Evolutionary conservation across 2,113 vertebrate species (phyloP), one percentile per base, ranked within the genome.

Genomic region (Hippocampus zosterae): DNA sequence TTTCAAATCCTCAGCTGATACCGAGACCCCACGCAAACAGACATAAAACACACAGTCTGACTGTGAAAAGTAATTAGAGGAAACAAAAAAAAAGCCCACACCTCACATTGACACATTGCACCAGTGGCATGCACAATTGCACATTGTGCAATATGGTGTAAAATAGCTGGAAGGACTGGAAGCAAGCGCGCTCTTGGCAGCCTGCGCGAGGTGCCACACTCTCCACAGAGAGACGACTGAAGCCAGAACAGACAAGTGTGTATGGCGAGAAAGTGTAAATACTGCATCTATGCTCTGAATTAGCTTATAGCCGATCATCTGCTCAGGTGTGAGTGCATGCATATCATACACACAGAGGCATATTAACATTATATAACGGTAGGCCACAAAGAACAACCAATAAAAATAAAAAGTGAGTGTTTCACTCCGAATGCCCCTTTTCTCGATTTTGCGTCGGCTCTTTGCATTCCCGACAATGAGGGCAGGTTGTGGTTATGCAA

Each of bases 191-290:
- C 69, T 60, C 64, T 65, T 77, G 80, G 76, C 76, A 81, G 73
- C 3, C 1, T 62, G 70, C 1, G 23, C 44, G 42, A 84, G 75
- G 77, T 78, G 83, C 50, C 59, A 81, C 52, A 81, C 68, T 63
- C 82, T 78, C 66, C 72, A 63, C 67, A 37, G 68, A 79, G 72
- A 81, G 62, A 69, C 71, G 73, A 78, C 71, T 79, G 69, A 70
- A 63, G 57, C 63, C 65, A 70, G 23, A 56, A 62, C 16, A 61
- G 65, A 25, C 16, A 16, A 25, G 41, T 25, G 8, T 9, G 41
- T 8, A 44, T n/a, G 25, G n/a, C 25, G n/a, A 65, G n/a, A 65
- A 23, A 63, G 40, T n/a, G 40, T 63, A 5, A 23, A 63, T 63
- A 62, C 40, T 19, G 13, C 3, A 55, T 23, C 53, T 55, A 23